Evolutionary conservation across 2,113 vertebrate genomes (phyloP).

Genomic region (Cyprinus carpio): DNA sequence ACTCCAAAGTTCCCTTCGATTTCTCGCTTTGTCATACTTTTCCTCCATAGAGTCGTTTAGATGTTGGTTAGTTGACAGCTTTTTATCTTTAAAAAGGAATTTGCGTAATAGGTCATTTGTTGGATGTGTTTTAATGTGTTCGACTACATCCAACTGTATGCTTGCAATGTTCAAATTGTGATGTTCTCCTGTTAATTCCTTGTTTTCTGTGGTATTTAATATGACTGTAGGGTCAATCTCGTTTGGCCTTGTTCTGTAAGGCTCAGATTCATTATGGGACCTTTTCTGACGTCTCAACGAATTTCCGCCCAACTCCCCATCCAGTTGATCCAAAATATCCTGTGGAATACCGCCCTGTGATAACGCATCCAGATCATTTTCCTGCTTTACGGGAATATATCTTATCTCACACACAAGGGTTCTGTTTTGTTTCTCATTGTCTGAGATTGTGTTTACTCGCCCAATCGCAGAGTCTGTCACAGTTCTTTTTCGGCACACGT

Average conservation of each 20-base stretch:
- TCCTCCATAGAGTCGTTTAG: background rate
- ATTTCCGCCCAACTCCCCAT: slow-evolving; percentile 44
- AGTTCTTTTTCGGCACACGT: slow-evolving; percentile 63
- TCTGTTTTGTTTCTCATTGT: slow-evolving; percentile 36
- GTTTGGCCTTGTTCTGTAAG: too few species aligned
- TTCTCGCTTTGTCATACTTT: background rate
- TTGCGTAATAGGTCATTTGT: slow-evolving; percentile 33
- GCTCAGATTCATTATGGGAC: background rate
- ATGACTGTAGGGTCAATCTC: background rate
- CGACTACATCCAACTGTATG: background rate
- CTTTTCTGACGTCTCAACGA: slow-evolving; percentile 45
- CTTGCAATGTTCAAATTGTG: background rate
- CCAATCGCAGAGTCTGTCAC: slow-evolving; percentile 58
- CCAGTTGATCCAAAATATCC: slow-evolving; percentile 69
- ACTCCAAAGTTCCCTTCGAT: background rate
- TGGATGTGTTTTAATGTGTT: background rate
- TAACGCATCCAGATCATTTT: background rate
- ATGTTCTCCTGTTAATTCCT: background rate
- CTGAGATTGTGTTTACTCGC: slow-evolving; percentile 31
- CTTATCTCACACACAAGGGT: slow-evolving; percentile 57
- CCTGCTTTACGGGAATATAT: slow-evolving; percentile 46
- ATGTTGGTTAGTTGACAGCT: background rate
- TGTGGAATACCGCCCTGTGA: slow-evolving; percentile 66
- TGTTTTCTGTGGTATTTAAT: background rate
- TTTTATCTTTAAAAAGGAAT: slow-evolving; percentile 34